Percentiles rank a stretch among this genome's conserved stretches.
Evolutionary conservation across 2,113 vertebrate genomes (phyloP).

Genomic region (Bungarus multicinctus): DNA sequence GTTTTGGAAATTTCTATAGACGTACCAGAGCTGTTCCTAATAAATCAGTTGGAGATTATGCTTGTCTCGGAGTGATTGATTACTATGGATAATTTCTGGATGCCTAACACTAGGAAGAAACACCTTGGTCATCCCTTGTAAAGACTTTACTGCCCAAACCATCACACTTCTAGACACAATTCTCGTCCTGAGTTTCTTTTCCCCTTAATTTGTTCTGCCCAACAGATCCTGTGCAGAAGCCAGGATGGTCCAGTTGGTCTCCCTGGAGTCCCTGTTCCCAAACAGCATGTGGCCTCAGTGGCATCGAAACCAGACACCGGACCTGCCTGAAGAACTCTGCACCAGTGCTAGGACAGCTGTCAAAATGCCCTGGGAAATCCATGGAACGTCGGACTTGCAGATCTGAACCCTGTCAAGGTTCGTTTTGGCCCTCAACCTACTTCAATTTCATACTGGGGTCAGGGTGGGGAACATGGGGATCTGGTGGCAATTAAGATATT

Average conservation of each 20-base stretch:
- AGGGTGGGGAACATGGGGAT: background rate
- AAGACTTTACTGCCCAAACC: background rate
- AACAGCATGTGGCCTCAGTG: constrained; percentile 69
- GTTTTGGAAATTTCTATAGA: too few species aligned
- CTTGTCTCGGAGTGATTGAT: too few species aligned
- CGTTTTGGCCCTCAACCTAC: background rate
- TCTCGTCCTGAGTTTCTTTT: background rate
- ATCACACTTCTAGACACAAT: background rate
- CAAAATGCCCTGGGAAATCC: constrained; percentile 77
- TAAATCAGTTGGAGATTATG: too few species aligned
- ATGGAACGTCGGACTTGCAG: constrained; percentile 74
- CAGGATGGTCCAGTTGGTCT: constrained; percentile 78
- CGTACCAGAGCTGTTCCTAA: too few species aligned
- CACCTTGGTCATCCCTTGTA: too few species aligned
- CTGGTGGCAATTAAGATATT: background rate
- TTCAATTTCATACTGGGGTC: background rate
- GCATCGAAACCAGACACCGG: constrained; percentile 76
- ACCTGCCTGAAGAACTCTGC: constrained; percentile 71
- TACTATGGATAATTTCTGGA: too few species aligned
- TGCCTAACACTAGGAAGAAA: too few species aligned
- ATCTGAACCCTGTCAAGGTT: constrained; percentile 70
- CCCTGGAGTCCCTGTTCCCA: constrained; percentile 81
- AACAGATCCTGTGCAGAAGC: background rate
- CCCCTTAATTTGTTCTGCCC: background rate
- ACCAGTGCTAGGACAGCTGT: constrained; percentile 53